Conservation (phyloP, 2,797 vertebrate genomes). For the Lepilemur ruficaudatus region DNA sequence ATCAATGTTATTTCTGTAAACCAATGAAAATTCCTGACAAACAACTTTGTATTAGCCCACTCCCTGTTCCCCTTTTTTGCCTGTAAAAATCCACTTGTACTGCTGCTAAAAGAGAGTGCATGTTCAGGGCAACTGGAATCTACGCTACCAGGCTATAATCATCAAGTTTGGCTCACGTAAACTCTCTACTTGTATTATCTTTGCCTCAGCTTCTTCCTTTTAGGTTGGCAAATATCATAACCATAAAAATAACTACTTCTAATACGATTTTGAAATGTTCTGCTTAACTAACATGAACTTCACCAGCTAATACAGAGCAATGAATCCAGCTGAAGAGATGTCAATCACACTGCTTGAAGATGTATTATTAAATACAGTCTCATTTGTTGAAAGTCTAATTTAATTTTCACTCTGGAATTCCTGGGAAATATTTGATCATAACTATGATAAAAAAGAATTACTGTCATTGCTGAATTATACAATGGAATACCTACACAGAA, state of each 20-base stretch:
- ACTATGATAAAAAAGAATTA: neutral
- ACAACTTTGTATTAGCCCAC: neutral
- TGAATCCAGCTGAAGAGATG: neutral
- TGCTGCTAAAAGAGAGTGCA: neutral
- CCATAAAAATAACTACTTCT: neutral
- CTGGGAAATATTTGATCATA: neutral
- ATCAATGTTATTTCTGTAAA: neutral
- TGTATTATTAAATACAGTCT: neutral
- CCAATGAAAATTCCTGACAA: neutral
- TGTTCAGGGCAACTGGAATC: neutral
- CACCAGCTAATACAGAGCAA: neutral
- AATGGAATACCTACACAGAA: neutral
- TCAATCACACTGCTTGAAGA: neutral
- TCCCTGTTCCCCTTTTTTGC: neutral
- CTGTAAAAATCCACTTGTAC: neutral
- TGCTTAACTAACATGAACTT: neutral
- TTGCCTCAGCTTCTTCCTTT: neutral
- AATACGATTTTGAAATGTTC: conserved; percentile 1
- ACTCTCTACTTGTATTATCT: neutral
- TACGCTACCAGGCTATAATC: neutral
- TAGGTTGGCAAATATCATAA: neutral
- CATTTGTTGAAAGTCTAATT: neutral
- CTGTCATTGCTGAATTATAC: neutral
- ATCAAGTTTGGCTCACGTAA: neutral
- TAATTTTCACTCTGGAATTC: neutral